Evolutionary conservation across 2,888 invertebrate genomes (phyloP).

Genomic region (Nezara viridula): DNA sequence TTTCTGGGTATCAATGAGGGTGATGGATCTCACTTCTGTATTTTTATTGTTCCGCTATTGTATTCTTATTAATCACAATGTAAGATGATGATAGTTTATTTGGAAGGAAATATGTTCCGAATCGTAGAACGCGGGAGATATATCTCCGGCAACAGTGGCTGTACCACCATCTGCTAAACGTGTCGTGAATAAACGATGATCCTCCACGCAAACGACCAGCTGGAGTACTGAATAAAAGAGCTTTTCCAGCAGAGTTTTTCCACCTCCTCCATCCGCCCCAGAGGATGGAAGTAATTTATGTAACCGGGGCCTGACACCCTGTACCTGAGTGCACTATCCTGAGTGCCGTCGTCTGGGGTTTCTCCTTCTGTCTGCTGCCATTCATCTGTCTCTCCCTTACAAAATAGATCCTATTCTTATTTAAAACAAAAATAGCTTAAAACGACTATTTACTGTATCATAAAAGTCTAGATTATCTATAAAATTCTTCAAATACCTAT

Average conservation of each 20-base stretch:
- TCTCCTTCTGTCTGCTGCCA: neutral
- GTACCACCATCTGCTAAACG: neutral
- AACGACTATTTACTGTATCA: too few relatives aligned
- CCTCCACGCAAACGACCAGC: neutral
- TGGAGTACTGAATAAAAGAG: neutral
- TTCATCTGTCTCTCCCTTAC: neutral
- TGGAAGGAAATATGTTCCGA: neutral
- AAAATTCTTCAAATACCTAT: too few relatives aligned
- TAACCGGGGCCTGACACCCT: neutral
- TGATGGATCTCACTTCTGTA: too few relatives aligned
- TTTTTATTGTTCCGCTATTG: too few relatives aligned
- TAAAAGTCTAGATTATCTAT: too few relatives aligned
- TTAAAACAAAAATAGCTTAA: neutral
- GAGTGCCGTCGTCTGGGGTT: neutral
- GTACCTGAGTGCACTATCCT: neutral
- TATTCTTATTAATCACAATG: neutral
- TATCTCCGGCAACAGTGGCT: neutral
- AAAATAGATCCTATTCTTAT: neutral
- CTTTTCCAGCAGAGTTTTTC: neutral
- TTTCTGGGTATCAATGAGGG: too few relatives aligned
- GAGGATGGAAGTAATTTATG: constrained; percentile 19
- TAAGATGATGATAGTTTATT: neutral
- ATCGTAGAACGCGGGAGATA: neutral
- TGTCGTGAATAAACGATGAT: constrained; percentile 11
- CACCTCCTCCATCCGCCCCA: neutral